Evolutionary conservation across 1,140 invertebrate species (phyloP), one percentile per base, ranked within the genome.

Genomic region (Leptinotarsa texana): DNA sequence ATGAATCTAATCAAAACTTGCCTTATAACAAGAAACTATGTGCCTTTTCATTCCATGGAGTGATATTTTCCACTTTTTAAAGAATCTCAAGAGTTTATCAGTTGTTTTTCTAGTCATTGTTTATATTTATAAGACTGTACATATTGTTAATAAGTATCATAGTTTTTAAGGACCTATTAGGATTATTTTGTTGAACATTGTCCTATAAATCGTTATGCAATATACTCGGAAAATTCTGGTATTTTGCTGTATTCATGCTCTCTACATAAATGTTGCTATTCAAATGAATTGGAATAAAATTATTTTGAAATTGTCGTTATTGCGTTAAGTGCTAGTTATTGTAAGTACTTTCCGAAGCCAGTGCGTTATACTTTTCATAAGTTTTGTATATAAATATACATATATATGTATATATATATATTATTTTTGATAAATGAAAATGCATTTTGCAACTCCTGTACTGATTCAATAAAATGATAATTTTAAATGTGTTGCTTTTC

Each of bases 61-160:
- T 83, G 82, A 83, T 83, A 81, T 80, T 80, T 82, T 76, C 63
- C 61, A 77, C 65, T 80, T 78, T 78, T 78, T 79, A 67, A 67
- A 70, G 61, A 76, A 75, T 73, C 49, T 75, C 61, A 72, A 76
- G 73, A 81, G 75, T 82, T 78, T 82, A 80, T 77, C 74, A 78
- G 76, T 74, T 80, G 77, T 81, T 82, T 78, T 78, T 83, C 82
- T 83, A 83, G 82, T 83, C 82, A 83, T 81, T 82, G 79, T 82
- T 82, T 78, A 72, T 79, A 72, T 77, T 77, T 68, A 75, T 76
- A 80, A 74, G 71, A 74, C 76, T 83, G 80, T 83, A 83, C 65
- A 83, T 82, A 81, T 79, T 80, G 77, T 81, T 80, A 75, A 75
- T 75, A 21, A 21, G 21, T 21, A 77, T 74, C 68, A 48, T 73